Evolutionary conservation across 2,888 invertebrate genomes (phyloP).

Genomic region (Spilosoma lubricipeda): DNA sequence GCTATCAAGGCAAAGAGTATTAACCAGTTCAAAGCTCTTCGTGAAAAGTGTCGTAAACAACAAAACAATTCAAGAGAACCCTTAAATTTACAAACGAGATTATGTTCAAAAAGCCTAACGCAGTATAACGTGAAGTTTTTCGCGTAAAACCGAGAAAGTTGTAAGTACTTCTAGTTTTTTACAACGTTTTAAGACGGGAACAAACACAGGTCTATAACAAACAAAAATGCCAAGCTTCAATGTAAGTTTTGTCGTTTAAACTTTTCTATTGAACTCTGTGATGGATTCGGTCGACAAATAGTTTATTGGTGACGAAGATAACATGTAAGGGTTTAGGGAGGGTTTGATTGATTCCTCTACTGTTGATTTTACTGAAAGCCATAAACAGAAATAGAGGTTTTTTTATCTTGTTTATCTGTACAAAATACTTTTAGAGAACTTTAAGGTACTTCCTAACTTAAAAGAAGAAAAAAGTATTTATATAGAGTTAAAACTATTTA

Average conservation of each 20-base stretch:
- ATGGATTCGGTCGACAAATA: constrained; percentile 34
- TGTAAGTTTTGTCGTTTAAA: constrained; percentile 46
- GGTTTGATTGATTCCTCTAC: constrained; percentile 31
- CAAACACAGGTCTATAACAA: constrained; percentile 41
- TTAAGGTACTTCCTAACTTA: too few species aligned
- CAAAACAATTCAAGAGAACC: constrained; percentile 26
- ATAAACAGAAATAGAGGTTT: constrained; percentile 34
- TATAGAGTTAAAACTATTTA: too few species aligned
- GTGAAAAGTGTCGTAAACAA: constrained; percentile 18
- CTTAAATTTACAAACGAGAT: constrained; percentile 28
- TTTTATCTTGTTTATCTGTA: neutral
- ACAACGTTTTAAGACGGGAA: constrained; percentile 52
- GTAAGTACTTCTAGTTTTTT: constrained; percentile 62
- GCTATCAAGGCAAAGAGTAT: neutral
- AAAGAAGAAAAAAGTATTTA: too few species aligned
- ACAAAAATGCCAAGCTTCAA: constrained; percentile 36
- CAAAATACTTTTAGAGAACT: neutral
- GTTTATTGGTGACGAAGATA: constrained; percentile 26
- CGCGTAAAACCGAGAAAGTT: constrained; percentile 54
- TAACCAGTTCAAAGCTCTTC: constrained; percentile 1
- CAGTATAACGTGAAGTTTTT: constrained; percentile 61
- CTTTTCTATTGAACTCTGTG: constrained; percentile 40
- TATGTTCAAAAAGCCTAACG: constrained; percentile 38
- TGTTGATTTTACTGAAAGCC: constrained; percentile 19
- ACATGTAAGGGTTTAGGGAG: constrained; percentile 18